These are phyloP conservation scores for Platalea minor DNA, from an alignment of 2,797 vertebrate genomes.

Conservation along the genomic window DNA sequence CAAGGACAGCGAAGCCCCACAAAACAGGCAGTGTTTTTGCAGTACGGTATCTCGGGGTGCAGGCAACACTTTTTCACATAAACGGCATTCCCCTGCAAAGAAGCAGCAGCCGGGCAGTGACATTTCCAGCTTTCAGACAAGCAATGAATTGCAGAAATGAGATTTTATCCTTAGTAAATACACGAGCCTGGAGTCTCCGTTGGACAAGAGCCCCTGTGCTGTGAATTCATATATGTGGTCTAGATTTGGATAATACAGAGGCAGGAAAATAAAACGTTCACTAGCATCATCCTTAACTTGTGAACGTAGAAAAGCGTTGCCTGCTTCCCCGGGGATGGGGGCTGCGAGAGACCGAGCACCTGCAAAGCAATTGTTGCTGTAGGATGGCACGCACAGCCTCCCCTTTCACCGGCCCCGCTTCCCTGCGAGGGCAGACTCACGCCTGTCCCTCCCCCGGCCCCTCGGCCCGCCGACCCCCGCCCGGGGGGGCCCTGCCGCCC, in stretches of 20 bases:
- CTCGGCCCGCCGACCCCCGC: background rate
- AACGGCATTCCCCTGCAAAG: background rate
- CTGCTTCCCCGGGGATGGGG: background rate
- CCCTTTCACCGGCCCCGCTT: rapidly evolving
- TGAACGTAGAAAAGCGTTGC: background rate
- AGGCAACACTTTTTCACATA: background rate
- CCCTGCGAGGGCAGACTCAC: background rate
- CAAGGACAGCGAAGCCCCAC: background rate
- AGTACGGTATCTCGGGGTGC: background rate
- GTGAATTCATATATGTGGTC: background rate
- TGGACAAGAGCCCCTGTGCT: background rate
- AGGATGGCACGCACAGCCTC: background rate
- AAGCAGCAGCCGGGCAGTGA: background rate
- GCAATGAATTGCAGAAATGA: background rate
- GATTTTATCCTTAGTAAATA: background rate
- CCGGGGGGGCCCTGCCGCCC: background rate
- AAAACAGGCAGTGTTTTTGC: background rate
- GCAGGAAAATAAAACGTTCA: background rate
- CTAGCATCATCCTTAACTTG: background rate
- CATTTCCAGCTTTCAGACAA: background rate
- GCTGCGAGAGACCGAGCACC: background rate
- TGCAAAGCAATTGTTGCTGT: conserved; percentile 32
- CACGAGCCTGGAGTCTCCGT: background rate
- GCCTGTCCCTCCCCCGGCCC: background rate
- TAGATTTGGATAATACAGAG: background rate